Base-by-base conservation (phyloP, 2,797 vertebrate genomes). In the Orestias chungarensis region DNA sequence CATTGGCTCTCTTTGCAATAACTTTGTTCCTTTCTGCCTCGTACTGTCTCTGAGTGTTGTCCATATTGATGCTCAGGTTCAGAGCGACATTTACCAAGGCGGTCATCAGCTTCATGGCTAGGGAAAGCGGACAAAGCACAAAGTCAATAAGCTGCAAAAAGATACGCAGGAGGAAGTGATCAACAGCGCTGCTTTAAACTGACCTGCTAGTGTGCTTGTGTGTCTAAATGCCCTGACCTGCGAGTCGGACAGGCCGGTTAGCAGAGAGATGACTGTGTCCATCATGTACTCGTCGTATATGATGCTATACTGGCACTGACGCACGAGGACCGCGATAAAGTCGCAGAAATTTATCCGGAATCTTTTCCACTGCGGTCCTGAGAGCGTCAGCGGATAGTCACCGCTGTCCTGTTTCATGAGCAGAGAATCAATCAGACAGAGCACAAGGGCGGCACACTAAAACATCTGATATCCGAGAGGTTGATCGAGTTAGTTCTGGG, bases 271-370 rank as follows among this genome's bases (percentile, higher is more conserved):
- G 78, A 99, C 89, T 0, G 97, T 98, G 83, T 99, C 97, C 97
- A 99, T 99, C 97, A 99, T 99, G 66, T 98, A 98, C 68, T 99
- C 97, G 66, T 99, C 97, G 74, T 99, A 99, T 92, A 99, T 99
- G 93, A 99, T 98, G 92, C 97, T 99, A 88, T 99, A 99, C 68
- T 99, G 97, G 90, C 97, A 99, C 66, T 99, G 97, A 70, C 97
- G 96, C 71, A 99, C 97, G 76, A 99, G 94, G 9, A 98, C 96
- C 0, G 95, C 95, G 71, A 99, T 99, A 89, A 99, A 98, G 94
- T 99, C 97, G 87, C 95, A 96, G 92, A 99, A 98, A 89, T 96
- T 98, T 80, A 95, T 96, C 81, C 96, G 96, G 91, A 99, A 99
- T 88, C 97, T 98, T 92, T 99, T 99, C 97, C 97, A 99, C 87